Conservation (phyloP, 1,140 invertebrate species). For the Colletes latitarsis region DNA sequence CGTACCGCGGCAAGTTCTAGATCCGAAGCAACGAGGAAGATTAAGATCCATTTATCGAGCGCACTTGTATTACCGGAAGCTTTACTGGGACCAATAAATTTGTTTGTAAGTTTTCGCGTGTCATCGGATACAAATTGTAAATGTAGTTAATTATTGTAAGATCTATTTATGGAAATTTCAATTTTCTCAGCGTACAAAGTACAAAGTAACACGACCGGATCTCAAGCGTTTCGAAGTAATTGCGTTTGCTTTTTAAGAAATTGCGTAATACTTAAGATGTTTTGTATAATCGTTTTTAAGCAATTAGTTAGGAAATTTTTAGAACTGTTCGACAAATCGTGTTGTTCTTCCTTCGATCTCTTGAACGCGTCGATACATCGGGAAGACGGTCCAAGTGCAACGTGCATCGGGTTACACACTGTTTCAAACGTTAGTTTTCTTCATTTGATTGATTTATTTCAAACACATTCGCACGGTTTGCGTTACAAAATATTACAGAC, state of each 20-base stretch:
- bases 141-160: slow-evolving; percentile 48
- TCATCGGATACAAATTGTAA: slow-evolving; percentile 22
- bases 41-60: slow-evolving; percentile 19
- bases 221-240: slow-evolving; percentile 70
- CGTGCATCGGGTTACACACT: not conserved
- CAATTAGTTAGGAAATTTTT: not conserved
- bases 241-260: slow-evolving; percentile 27
- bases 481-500: slow-evolving; percentile 3
- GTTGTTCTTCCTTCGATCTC: not conserved
- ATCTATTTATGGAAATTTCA: slow-evolving; percentile 59
- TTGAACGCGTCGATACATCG: not conserved
- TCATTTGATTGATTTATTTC: not conserved
- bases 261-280: slow-evolving; percentile 31
- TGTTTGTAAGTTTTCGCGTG: slow-evolving; percentile 50
- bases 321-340: not conserved
- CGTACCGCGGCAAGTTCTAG: not conserved
- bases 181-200: slow-evolving; percentile 74
- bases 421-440: not conserved
- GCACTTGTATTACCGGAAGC: slow-evolving; percentile 52
- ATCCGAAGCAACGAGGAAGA: not conserved
- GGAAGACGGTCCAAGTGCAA: not conserved
- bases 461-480: slow-evolving; percentile 1
- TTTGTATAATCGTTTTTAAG: slow-evolving; percentile 24
- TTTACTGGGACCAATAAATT: slow-evolving; percentile 62
- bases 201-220: slow-evolving; percentile 76